Evolutionary conservation across 2,888 invertebrate species (phyloP), one percentile per base, ranked within the genome.

Genomic region (Cerceris rybyensis): DNA sequence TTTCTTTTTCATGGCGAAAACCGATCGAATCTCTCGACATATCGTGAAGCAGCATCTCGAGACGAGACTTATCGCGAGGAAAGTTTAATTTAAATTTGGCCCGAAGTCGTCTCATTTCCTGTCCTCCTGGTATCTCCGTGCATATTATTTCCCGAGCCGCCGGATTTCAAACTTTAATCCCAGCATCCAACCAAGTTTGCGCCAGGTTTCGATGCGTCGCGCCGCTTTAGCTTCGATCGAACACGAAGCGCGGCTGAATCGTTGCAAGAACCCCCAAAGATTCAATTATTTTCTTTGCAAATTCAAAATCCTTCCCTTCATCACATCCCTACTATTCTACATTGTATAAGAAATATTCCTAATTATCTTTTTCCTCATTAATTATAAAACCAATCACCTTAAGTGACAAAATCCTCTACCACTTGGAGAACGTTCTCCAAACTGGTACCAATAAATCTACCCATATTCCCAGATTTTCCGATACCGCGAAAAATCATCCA

Each of bases 71-170:
- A 88, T 88, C 88, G 81, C 76, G 65, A 72, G 70, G 63, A 88
- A 86, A 88, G 87, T 88, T 88, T 88, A 88, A 88, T 88, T 88
- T 88, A 88, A 88, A 88, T 88, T 87, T 80, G 77, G 75, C 77
- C 65, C 71, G 50, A 55, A 58, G 69, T 68, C 81, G 76, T 84
- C 83, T 88, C 88, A 86, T 88, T 88, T 88, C 87, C 88, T 81
- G 83, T 66, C 64, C 55, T 60, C 66, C 64, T 58, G 69, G 78
- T 83, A 77, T 82, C 82, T 80, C 75, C 82, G 83, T 28, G 28
- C 85, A 84, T 88, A 88, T 88, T 88, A 88, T 88, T 88, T 88
- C 85, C 81, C 84, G 72, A 72, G 80, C 76, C 68, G 78, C 83
- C 86, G 87, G 85, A 87, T 85, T 84, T 83, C 85, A 67, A 88